phyloP scores from a whole-genome alignment of 2,888 invertebrate species.

The Xylocampa areola region DNA sequence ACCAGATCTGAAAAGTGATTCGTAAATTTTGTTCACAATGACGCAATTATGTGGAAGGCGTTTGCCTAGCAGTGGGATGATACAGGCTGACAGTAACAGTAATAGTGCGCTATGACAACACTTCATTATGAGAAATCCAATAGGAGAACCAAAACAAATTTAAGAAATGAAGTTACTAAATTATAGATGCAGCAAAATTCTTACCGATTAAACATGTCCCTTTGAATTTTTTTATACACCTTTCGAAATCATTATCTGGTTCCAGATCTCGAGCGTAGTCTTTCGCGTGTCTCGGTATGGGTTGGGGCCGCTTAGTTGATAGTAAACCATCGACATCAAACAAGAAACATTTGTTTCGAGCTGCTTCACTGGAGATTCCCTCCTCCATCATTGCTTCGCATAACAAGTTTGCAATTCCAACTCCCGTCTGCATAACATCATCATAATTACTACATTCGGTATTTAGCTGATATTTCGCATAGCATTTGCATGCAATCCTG shows the following conservation, averaged over 20 bases:
- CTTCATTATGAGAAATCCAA: not conserved
- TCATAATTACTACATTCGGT: no score
- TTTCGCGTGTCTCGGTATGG: constrained; percentile 91
- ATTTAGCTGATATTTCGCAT: no score
- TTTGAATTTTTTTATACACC: constrained; percentile 93
- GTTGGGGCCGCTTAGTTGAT: constrained; percentile 90
- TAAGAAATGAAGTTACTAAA: no score
- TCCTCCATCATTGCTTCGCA: constrained; percentile 95
- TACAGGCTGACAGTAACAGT: no score
- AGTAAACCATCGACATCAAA: constrained; percentile 96
- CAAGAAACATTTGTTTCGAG: constrained; percentile 95
- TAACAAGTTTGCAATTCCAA: constrained; percentile 96
- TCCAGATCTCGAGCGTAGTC: constrained; percentile 93
- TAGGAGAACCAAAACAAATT: not conserved
- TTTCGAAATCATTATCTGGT: constrained; percentile 92
- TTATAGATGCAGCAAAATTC: constrained; percentile 38
- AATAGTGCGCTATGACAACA: no score
- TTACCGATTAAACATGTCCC: constrained; percentile 95
- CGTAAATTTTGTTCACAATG: no score
- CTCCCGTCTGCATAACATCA: constrained; percentile 93
- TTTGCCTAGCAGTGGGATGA: no score
- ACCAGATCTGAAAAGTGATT: no score
- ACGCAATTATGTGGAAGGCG: no score
- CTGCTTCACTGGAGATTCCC: constrained; percentile 90
- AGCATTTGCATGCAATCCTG: no score